These are phyloP conservation scores for Camponotus floridanus DNA, from an alignment of 1,140 invertebrate genomes.

Conservation along the genomic window DNA sequence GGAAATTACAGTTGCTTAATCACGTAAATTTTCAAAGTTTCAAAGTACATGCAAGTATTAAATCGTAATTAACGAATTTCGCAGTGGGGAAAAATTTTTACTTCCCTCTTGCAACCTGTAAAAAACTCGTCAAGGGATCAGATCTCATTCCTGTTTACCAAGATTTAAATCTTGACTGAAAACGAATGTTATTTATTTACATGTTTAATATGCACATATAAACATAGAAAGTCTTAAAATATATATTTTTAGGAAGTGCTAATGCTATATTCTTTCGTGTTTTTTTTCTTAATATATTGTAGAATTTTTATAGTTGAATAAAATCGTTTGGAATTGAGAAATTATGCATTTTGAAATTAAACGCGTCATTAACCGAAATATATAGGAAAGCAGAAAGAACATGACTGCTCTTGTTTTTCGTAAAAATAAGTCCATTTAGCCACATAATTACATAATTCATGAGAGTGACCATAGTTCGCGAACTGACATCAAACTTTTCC, in stretches of 20 bases:
- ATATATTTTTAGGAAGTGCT: not conserved
- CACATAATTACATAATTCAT: slow-evolving; percentile 40
- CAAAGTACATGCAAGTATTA: slow-evolving; percentile 32
- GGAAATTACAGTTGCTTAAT: slow-evolving; percentile 71
- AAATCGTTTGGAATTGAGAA: not conserved
- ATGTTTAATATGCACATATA: not conserved
- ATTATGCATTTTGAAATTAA: not conserved
- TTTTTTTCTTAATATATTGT: not conserved
- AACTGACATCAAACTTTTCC: slow-evolving; percentile 54
- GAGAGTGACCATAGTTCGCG: slow-evolving; percentile 40
- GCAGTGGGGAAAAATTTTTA: slow-evolving; percentile 31
- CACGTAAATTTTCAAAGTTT: slow-evolving; percentile 45
- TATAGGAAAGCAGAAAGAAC: no score
- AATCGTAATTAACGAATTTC: slow-evolving; percentile 57
- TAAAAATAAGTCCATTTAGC: slow-evolving; percentile 29
- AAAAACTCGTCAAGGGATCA: not conserved
- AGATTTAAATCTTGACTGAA: not conserved
- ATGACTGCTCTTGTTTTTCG: not conserved
- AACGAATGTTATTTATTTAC: slow-evolving; percentile 14
- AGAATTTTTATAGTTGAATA: not conserved
- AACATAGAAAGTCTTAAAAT: not conserved
- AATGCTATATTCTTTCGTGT: not conserved
- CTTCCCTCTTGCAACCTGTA: not conserved
- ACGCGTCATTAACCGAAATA: not conserved
- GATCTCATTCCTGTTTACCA: not conserved